Evolutionary conservation across 2,888 invertebrate genomes (phyloP).

Genomic region (Formica aserva): DNA sequence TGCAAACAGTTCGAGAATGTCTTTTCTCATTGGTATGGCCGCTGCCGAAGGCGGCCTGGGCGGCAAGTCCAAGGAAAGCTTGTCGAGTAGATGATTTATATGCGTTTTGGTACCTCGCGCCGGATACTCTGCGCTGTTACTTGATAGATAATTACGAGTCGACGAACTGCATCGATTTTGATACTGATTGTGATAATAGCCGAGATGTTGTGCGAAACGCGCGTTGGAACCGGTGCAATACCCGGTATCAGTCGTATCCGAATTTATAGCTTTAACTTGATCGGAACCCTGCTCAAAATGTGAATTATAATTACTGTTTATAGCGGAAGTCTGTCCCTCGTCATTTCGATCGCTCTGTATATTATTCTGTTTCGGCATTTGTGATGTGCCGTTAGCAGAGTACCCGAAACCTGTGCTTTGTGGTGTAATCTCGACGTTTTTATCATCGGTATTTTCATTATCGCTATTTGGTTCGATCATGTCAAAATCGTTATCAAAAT

Average conservation of each 20-base stretch:
- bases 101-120: conserved; percentile 80
- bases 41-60: conserved; percentile 71
- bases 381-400: conserved; percentile 21
- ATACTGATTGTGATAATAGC: conserved; percentile 59
- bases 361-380: conserved; percentile 49
- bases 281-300: conserved; percentile 48
- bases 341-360: conserved; percentile 50
- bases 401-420: conserved; percentile 5
- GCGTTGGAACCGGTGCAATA: conserved; percentile 71
- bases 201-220: conserved; percentile 57
- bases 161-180: conserved; percentile 30
- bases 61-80: conserved; percentile 78
- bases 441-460: conserved; percentile 71
- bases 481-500: conserved; percentile 88
- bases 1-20: conserved; percentile 77
- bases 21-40: conserved; percentile 58
- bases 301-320: conserved; percentile 45
- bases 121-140: conserved; percentile 66
- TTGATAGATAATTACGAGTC: conserved; percentile 17
- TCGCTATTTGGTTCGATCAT: conserved; percentile 75
- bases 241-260: conserved; percentile 69
- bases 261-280: conserved; percentile 60
- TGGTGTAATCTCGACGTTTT: conserved; percentile 57
- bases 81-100: conserved; percentile 81
- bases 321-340: conserved; percentile 42